phyloP scores from a whole-genome alignment of 1,140 invertebrate species.

The Macrobrachium rosenbergii region DNA sequence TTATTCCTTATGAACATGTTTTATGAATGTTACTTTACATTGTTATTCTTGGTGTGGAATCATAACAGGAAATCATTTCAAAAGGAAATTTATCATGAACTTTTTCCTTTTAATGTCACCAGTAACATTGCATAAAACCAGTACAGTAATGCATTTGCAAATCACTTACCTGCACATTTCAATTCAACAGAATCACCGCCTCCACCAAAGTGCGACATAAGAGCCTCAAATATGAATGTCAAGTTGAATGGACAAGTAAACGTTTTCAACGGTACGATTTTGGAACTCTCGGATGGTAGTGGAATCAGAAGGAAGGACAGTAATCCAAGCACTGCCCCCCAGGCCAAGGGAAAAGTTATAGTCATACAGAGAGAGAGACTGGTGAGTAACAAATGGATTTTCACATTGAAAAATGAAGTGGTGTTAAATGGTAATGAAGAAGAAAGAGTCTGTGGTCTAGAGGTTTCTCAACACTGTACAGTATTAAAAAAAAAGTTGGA shows the following conservation, averaged over 20 bases:
- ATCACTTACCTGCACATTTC: no score
- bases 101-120: no score
- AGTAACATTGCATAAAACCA: background rate
- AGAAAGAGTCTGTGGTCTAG: no score
- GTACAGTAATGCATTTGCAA: background rate
- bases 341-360: slow-evolving; percentile 24
- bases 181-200: background rate
- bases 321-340: slow-evolving; percentile 3
- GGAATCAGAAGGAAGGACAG: slow-evolving; percentile 23
- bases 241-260: background rate
- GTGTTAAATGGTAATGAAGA: no score
- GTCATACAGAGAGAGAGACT: background rate
- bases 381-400: background rate
- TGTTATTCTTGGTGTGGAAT: no score
- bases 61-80: no score
- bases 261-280: background rate
- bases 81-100: no score
- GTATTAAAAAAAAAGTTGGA: no score
- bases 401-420: background rate
- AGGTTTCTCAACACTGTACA: no score
- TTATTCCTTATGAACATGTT: no score
- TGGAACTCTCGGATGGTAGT: background rate
- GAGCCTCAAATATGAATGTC: slow-evolving; percentile 2
- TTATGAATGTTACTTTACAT: no score
- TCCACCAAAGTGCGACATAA: slow-evolving; percentile 12